phyloP scores from a whole-genome alignment of 2,113 vertebrate genomes.

The Cepphus grylle region DNA sequence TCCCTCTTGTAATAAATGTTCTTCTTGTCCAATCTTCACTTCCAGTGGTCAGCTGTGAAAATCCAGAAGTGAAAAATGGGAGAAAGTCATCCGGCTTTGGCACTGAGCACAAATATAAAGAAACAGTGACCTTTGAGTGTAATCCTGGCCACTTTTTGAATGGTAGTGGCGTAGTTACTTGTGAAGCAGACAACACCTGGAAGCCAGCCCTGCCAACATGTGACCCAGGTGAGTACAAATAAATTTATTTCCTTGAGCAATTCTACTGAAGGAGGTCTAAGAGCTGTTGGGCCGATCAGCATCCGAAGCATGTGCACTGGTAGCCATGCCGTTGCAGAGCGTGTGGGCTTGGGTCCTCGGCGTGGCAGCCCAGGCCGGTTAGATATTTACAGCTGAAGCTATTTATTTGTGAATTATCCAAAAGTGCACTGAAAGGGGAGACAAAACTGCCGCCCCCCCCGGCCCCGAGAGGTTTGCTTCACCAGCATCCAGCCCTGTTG shows the following conservation, averaged over 20 bases:
- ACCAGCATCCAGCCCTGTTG: background rate
- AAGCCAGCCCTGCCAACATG: conserved; percentile 34
- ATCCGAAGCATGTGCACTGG: accelerated
- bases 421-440: background rate
- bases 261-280: background rate
- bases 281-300: background rate
- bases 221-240: conserved; percentile 39
- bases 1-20: background rate
- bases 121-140: conserved; percentile 18
- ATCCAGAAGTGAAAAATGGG: conserved; percentile 25
- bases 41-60: conserved; percentile 39
- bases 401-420: background rate
- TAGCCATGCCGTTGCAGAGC: background rate
- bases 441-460: background rate
- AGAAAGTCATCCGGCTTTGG: background rate
- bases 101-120: background rate
- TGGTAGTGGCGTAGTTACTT: background rate
- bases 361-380: background rate
- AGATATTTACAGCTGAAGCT: background rate
- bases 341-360: background rate
- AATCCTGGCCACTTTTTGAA: background rate
- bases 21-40: background rate
- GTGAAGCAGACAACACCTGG: conserved; percentile 43
- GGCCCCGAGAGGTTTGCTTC: background rate
- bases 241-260: background rate